A percentile compares a stretch with the other conserved stretches of the same genome.
Conservation (phyloP, 1,140 invertebrate species). For the Muscidifurax raptorellus region DNA sequence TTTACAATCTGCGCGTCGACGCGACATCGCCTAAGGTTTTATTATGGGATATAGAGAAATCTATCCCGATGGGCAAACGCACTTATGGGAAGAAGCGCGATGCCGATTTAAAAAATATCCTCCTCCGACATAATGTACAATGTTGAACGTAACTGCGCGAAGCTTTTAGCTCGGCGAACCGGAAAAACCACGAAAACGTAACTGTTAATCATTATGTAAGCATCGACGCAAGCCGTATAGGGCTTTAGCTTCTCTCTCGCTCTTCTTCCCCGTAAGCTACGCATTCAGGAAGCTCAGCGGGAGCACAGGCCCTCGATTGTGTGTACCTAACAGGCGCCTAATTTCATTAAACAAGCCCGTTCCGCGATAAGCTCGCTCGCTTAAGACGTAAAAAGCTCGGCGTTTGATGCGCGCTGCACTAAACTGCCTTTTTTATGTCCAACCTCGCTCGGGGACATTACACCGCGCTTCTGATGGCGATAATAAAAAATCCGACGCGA, state of each 20-base stretch:
- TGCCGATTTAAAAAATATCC: background rate
- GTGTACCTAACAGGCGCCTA: conserved; percentile 63
- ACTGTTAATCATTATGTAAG: conserved; percentile 33
- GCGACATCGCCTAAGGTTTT: too few species aligned
- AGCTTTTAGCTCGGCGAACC: background rate
- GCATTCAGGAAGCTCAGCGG: conserved; percentile 6
- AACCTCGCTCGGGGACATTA: background rate
- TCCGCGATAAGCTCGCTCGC: conserved; percentile 18
- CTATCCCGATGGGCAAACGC: background rate
- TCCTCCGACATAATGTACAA: too few species aligned
- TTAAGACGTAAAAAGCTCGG: background rate
- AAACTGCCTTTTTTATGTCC: background rate
- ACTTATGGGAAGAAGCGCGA: background rate
- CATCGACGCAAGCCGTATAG: background rate
- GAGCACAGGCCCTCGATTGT: conserved; percentile 57
- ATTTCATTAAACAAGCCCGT: conserved; percentile 61
- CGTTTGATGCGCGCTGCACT: background rate
- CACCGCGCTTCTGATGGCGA: too few species aligned
- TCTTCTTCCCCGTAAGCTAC: background rate
- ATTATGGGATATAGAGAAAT: too few species aligned
- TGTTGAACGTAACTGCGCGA: background rate
- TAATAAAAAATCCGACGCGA: too few species aligned
- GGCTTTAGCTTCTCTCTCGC: too few species aligned
- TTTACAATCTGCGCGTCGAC: too few species aligned
- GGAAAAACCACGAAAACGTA: conserved; percentile 39